phyloP scores from a whole-genome alignment of 2,888 invertebrate genomes.

The Calameuta pallipes region DNA sequence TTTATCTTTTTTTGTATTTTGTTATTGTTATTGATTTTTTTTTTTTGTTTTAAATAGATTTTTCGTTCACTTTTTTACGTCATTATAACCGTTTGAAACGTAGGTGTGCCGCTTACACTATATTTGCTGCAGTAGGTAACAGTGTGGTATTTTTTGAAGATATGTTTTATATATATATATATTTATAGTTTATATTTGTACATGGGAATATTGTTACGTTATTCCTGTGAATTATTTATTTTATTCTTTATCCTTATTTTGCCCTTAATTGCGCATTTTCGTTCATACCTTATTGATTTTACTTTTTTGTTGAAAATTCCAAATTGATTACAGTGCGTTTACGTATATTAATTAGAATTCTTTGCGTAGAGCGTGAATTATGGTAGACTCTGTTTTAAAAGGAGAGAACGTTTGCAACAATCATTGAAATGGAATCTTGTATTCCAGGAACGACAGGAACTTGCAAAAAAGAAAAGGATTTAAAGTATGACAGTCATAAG shows the following conservation, averaged over 20 bases:
- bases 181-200: slow-evolving; percentile 25
- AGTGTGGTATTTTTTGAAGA: slow-evolving; percentile 28
- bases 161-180: slow-evolving; percentile 9
- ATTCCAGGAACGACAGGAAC: slow-evolving; percentile 64
- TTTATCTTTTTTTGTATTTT: slow-evolving; percentile 24
- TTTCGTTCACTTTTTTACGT: slow-evolving; percentile 15
- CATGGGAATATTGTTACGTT: slow-evolving; percentile 4
- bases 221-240: slow-evolving; percentile 12
- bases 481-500: slow-evolving; percentile 58
- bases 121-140: slow-evolving; percentile 28
- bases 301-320: not conserved
- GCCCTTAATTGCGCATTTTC: not conserved
- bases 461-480: slow-evolving; percentile 61
- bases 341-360: not conserved
- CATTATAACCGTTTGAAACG: slow-evolving; percentile 21
- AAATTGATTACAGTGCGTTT: not conserved
- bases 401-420: slow-evolving; percentile 24
- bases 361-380: slow-evolving; percentile 52
- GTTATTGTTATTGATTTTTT: slow-evolving; percentile 8
- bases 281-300: not conserved
- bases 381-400: slow-evolving; percentile 40
- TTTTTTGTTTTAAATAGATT: slow-evolving; percentile 23
- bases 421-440: slow-evolving; percentile 54
- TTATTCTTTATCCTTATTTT: slow-evolving; percentile 17
- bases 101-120: slow-evolving; percentile 32